Evolutionary conservation across 2,888 invertebrate genomes (phyloP).

Genomic region (Julus scandinavius): DNA sequence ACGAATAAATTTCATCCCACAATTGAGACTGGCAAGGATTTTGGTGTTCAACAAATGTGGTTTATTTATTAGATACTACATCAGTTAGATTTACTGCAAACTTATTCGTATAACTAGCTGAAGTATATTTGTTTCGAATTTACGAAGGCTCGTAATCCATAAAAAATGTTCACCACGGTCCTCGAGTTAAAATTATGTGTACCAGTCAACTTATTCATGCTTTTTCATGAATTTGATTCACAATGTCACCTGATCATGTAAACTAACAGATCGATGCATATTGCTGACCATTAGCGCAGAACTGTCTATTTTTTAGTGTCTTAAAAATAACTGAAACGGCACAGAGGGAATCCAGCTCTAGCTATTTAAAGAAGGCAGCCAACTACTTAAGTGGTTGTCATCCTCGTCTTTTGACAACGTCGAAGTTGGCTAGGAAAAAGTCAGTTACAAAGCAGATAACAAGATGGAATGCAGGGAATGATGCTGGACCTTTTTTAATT

Average conservation of each 20-base stretch:
- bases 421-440: conserved; percentile 22
- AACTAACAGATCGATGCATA: not conserved
- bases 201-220: not conserved
- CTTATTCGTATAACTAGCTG: too few relatives aligned
- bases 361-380: not conserved
- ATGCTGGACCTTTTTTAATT: conserved; percentile 20
- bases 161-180: not conserved
- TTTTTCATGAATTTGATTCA: not conserved
- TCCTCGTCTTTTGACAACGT: conserved; percentile 31
- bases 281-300: not conserved
- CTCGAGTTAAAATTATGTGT: not conserved
- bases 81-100: too few relatives aligned
- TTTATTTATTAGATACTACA: too few relatives aligned
- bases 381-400: conserved; percentile 42
- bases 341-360: not conserved
- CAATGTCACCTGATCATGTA: not conserved
- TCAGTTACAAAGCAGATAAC: conserved; percentile 34
- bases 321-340: not conserved
- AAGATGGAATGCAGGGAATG: conserved; percentile 31
- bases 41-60: too few relatives aligned
- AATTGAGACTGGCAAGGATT: too few relatives aligned
- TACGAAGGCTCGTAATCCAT: not conserved
- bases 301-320: not conserved
- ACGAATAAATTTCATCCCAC: too few relatives aligned
- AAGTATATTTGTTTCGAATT: too few relatives aligned